Base-by-base conservation (phyloP, 2,797 vertebrate genomes). In the Choloepus didactylus region DNA sequence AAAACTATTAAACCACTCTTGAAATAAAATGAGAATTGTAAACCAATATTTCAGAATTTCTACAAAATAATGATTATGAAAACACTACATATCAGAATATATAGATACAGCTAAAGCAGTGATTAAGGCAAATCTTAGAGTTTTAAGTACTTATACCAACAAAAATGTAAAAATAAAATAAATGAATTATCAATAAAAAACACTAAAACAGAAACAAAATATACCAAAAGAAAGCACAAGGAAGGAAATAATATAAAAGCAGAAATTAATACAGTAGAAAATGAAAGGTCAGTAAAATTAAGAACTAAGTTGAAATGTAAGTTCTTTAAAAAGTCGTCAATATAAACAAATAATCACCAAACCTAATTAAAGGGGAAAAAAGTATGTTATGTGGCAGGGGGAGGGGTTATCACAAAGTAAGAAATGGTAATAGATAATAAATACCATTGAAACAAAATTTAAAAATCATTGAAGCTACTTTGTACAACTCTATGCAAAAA, bases 21-120 rank as follows among this genome's bases (percentile, higher is more conserved):
- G 41, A 62, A 75, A 49, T 75, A 62, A 73, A 84, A 69, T 77
- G 19, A 35, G 60, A 75, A 46, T 87, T 75, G 18, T 41, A 75
- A 62, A n/a, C 0, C 19, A 75, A 62, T 73, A 75, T 49, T 62
- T n/a, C 41, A 49, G 29, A 76, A 87, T 64, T 76, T 62, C 56
- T 62, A 27, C 8, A n/a, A 75, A 75, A 64, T 75, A 72, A 64
- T 41, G 0, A 49, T 75, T 25, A 35, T 46, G 56, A 62, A 87
- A 49, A 38, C 70, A 87, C 1, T 59, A 18, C 23, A 38, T 44
- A 44, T 41, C 31, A 84, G 19, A 72, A 59, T 72, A 29, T 27
- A 21, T 70, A 8, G 31, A 35, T 25, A 7, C 3, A 59, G 6
- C 16, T 56, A 31, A 70, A 86, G 21, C 4, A 84, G 23, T 38